Conservation (phyloP, 2,797 vertebrate species). For the Carduelis carduelis region DNA sequence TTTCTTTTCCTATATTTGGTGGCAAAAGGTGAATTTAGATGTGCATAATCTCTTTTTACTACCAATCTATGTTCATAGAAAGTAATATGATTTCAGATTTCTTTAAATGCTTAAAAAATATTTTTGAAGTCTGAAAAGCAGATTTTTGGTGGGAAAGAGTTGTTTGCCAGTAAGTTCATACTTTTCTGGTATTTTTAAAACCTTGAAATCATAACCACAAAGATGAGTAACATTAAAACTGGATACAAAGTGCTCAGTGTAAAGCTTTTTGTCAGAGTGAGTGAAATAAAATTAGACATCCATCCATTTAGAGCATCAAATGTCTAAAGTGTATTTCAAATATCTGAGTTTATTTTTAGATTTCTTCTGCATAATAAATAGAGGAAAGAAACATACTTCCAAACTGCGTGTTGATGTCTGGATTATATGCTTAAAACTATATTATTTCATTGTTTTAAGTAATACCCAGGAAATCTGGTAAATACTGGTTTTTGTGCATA, state of each 20-base stretch:
- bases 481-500: background rate
- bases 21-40: constrained; percentile 52
- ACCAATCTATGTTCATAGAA: background rate
- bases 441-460: background rate
- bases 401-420: background rate
- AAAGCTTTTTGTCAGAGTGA: background rate
- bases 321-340: background rate
- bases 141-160: constrained; percentile 2
- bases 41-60: background rate
- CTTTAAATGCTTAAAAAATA: constrained; percentile 30
- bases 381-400: background rate
- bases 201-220: background rate
- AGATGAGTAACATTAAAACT: background rate
- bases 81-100: background rate
- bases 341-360: background rate
- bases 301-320: background rate
- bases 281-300: background rate
- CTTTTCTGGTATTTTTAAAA: background rate
- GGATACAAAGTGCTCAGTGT: background rate
- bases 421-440: background rate
- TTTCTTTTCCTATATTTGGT: constrained; percentile 63
- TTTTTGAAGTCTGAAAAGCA: constrained; percentile 46
- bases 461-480: background rate
- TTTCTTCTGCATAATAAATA: background rate
- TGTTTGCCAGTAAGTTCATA: background rate